Percentiles rank a stretch among this genome's conserved stretches.
Conservation (phyloP, 2,888 invertebrate species). For the Empis livida region DNA sequence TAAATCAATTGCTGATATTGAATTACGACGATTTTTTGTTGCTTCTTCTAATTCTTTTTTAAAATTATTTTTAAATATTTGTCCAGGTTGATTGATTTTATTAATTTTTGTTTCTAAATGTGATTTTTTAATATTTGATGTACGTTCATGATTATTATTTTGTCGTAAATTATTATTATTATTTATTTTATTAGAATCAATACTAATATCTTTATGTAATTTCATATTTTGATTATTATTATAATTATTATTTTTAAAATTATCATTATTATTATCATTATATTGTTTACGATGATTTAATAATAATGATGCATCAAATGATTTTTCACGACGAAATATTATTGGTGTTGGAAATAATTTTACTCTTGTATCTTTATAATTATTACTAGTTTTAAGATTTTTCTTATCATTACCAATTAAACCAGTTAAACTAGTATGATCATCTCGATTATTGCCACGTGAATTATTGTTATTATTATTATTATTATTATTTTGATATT, state of each 20-base stretch:
- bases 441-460: not conserved
- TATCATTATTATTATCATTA: not conserved
- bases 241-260: not conserved
- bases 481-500: not conserved
- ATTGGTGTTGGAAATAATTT: not conserved
- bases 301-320: not conserved
- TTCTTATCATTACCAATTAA: not conserved
- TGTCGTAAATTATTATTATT: not conserved
- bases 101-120: not conserved
- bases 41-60: slow-evolving; percentile 11
- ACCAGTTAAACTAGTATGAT: not conserved
- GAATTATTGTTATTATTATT: no score
- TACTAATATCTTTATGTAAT: not conserved
- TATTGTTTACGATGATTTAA: not conserved
- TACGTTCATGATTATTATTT: not conserved
- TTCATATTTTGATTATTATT: not conserved
- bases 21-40: slow-evolving; percentile 8
- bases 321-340: not conserved
- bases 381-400: not conserved
- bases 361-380: not conserved
- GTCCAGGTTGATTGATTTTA: not conserved
- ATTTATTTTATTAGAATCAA: not conserved
- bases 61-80: slow-evolving; percentile 6
- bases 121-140: not conserved
- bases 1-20: not conserved